phyloP scores from a whole-genome alignment of 2,797 vertebrate genomes.

The Lindbergichthys nudifrons region DNA sequence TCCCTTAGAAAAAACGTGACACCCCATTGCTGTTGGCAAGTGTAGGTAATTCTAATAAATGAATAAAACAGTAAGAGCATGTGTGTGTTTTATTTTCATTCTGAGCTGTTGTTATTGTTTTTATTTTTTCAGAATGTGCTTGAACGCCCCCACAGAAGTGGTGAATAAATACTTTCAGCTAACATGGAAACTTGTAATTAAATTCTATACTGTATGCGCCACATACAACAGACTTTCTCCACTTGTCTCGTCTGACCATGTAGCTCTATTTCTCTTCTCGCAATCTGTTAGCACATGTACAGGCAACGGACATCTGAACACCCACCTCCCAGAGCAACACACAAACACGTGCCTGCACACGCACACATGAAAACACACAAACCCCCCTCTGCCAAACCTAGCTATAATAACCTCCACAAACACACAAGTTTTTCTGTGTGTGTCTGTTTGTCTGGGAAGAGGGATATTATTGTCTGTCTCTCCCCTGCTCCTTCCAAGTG shows the following conservation, averaged over 20 bases:
- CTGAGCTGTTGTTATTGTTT: slow-evolving; percentile 8
- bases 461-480: slow-evolving; percentile 79
- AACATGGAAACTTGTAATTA: slow-evolving; percentile 38
- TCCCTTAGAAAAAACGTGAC: slow-evolving; percentile 16
- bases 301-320: slow-evolving; percentile 10
- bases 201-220: slow-evolving; percentile 31
- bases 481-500: slow-evolving; percentile 77
- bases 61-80: slow-evolving; percentile 9
- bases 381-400: slow-evolving; percentile 47
- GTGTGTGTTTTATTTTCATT: slow-evolving; percentile 28
- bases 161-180: slow-evolving; percentile 13
- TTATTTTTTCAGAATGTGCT: slow-evolving; percentile 10
- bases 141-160: slow-evolving; percentile 32
- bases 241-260: slow-evolving; percentile 63
- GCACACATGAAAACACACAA: slow-evolving; percentile 5
- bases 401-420: slow-evolving; percentile 76
- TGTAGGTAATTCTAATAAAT: slow-evolving; percentile 29
- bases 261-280: slow-evolving; percentile 62
- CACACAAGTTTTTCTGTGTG: slow-evolving; percentile 48
- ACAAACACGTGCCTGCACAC: slow-evolving; percentile 16
- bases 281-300: slow-evolving; percentile 77
- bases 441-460: slow-evolving; percentile 71
- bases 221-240: slow-evolving; percentile 56
- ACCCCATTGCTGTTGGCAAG: slow-evolving; percentile 27
- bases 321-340: too few species aligned